Evolutionary conservation across 2,797 vertebrate species (phyloP).

Genomic region (Tachyglossus aculeatus): DNA sequence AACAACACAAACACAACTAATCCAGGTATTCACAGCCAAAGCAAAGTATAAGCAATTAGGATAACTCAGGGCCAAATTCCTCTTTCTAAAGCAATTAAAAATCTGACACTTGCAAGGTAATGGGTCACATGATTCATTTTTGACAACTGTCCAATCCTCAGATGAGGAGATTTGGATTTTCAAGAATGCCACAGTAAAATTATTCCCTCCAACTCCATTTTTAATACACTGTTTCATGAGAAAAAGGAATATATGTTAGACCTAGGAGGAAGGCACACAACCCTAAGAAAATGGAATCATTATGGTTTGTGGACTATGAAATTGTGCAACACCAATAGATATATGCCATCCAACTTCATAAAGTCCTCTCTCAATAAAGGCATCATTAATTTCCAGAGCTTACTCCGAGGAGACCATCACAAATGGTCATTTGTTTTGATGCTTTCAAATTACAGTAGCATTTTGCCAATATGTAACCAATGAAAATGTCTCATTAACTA

Average conservation of each 20-base stretch:
- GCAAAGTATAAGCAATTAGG: no score
- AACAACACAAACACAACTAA: background rate
- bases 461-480: no score
- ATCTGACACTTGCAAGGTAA: no score
- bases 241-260: conserved; percentile 21
- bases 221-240: conserved; percentile 13
- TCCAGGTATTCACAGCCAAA: background rate
- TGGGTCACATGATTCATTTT: no score
- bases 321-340: conserved; percentile 22
- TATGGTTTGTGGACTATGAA: conserved; percentile 57
- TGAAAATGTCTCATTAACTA: no score
- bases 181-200: no score
- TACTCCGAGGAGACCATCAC: background rate
- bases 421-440: conserved; percentile 34
- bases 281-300: conserved; percentile 43
- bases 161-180: no score
- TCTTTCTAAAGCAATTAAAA: no score
- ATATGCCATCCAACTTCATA: conserved; percentile 22
- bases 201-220: no score
- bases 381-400: conserved; percentile 45
- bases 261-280: conserved; percentile 15
- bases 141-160: no score
- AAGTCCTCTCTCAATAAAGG: background rate
- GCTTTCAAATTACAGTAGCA: conserved; percentile 13
- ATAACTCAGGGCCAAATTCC: no score